Percentiles rank a stretch among this genome's conserved stretches.
Evolutionary conservation across 2,797 vertebrate genomes (phyloP).

Genomic region (Spatula versicolor): DNA sequence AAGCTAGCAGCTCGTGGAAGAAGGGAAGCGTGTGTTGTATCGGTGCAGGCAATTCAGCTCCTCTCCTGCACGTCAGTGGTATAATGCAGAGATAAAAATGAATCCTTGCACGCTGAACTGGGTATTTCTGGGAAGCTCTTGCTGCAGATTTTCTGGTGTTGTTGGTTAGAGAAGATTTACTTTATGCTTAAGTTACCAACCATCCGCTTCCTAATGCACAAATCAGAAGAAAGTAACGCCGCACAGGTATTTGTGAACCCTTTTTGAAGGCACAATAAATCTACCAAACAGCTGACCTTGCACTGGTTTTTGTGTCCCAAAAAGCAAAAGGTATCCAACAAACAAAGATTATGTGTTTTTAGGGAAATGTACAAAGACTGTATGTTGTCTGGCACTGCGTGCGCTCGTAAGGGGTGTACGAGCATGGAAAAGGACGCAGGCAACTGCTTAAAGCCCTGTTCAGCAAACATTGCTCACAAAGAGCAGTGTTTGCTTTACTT

Average conservation of each 20-base stretch:
- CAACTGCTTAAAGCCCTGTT: background rate
- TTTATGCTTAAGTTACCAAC: background rate
- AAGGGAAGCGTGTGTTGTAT: background rate
- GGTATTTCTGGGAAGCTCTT: conserved; percentile 19
- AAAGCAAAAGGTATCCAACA: background rate
- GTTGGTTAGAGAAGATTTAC: conserved; percentile 30
- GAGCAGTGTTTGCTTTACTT: background rate
- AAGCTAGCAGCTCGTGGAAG: background rate
- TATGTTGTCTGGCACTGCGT: background rate
- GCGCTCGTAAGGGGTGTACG: background rate
- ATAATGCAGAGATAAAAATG: conserved; percentile 27
- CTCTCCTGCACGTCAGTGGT: background rate
- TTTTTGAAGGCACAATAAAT: background rate
- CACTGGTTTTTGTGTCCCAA: background rate
- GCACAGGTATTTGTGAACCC: background rate
- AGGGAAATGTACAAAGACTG: background rate
- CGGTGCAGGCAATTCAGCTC: conserved; percentile 7
- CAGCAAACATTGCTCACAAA: background rate
- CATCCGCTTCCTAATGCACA: background rate
- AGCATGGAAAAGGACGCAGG: background rate
- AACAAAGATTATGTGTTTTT: background rate
- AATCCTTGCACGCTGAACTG: background rate
- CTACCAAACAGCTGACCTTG: background rate
- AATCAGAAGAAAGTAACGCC: background rate
- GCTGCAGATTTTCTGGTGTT: conserved; percentile 19